These are phyloP conservation scores for Orthosia gracilis DNA, from an alignment of 2,888 invertebrate species.

Conservation along the genomic window DNA sequence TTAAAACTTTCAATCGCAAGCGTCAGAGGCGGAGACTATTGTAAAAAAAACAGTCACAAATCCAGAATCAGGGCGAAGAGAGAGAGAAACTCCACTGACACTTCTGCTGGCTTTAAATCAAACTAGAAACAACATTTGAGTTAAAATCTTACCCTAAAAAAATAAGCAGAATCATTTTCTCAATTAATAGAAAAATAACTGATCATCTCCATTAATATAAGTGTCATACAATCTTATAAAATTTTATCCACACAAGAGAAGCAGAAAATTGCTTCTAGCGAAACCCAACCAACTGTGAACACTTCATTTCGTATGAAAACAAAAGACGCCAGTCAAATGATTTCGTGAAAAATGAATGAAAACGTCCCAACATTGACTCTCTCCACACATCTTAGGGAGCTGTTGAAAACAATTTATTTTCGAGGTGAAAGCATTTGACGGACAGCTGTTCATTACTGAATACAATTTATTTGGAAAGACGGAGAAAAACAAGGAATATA, in stretches of 20 bases:
- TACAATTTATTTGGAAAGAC: constrained; percentile 50
- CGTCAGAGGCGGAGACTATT: no score
- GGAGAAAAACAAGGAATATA: constrained; percentile 14
- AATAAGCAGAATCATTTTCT: no score
- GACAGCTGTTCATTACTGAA: constrained; percentile 52
- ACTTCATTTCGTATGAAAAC: constrained; percentile 13
- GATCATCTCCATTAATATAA: no score
- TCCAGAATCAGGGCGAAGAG: no score
- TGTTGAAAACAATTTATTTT: constrained; percentile 50
- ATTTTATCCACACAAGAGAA: not conserved
- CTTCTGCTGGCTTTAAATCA: no score
- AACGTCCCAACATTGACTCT: not conserved
- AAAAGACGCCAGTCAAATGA: constrained; percentile 29
- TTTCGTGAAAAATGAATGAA: constrained; percentile 40
- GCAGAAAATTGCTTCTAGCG: constrained; percentile 10
- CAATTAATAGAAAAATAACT: no score
- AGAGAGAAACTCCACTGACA: no score
- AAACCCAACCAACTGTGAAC: constrained; percentile 8
- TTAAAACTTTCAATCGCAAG: no score
- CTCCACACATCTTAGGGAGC: constrained; percentile 3
- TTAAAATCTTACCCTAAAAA: no score
- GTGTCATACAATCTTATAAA: no score
- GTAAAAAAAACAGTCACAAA: no score
- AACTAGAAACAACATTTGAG: no score
- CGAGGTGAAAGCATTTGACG: constrained; percentile 19